These are phyloP conservation scores for Deroplatys truncata DNA, from an alignment of 2,888 invertebrate species.

Conservation along the genomic window DNA sequence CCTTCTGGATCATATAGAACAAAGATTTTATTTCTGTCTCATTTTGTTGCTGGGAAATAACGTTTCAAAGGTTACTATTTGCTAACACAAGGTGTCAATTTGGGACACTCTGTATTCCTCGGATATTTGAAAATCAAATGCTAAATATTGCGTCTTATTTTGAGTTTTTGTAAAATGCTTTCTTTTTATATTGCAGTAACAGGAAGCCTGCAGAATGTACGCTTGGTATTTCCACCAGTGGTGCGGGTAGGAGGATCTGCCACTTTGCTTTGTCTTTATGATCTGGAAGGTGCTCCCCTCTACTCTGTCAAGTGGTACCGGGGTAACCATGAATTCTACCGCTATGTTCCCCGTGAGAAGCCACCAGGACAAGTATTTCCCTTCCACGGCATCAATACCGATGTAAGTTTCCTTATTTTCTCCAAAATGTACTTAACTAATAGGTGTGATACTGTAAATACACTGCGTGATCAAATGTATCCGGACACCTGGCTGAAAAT, in stretches of 20 bases:
- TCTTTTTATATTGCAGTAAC: neutral
- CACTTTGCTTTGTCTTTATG: conserved; percentile 40
- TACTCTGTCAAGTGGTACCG: conserved; percentile 44
- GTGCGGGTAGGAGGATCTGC: conserved; percentile 39
- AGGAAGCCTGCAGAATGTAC: conserved; percentile 37
- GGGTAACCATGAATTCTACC: conserved; percentile 41
- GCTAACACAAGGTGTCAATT: no score
- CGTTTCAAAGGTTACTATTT: no score
- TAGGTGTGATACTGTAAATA: no score
- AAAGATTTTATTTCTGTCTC: no score
- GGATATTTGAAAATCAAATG: no score
- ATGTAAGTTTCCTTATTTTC: conserved; percentile 36
- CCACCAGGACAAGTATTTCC: conserved; percentile 41
- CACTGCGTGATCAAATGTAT: no score
- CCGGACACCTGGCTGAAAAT: no score
- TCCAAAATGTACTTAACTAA: neutral
- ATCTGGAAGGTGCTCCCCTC: conserved; percentile 42
- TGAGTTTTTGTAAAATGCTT: no score
- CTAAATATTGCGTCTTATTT: no score
- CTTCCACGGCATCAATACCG: conserved; percentile 38
- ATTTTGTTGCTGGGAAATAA: no score
- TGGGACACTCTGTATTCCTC: no score
- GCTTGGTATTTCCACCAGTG: conserved; percentile 43
- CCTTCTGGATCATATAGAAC: no score
- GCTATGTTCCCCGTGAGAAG: conserved; percentile 42